These are phyloP conservation scores for Eupeodes latifasciatus DNA, from an alignment of 2,888 invertebrate species.

Conservation along the genomic window DNA sequence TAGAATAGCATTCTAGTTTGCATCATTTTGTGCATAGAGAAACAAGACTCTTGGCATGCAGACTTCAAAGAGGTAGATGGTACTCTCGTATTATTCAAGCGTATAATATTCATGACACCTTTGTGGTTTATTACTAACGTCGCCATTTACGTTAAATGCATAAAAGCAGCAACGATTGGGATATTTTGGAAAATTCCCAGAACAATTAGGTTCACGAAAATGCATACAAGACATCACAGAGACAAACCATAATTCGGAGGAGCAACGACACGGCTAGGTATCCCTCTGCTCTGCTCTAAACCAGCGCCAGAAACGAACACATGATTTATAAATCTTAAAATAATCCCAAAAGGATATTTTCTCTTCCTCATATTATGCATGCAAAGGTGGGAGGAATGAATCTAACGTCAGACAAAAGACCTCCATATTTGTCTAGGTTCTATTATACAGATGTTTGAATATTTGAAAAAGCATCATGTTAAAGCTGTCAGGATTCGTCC, in stretches of 20 bases:
- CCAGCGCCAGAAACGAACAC: background rate
- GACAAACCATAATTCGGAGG: background rate
- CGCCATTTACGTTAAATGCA: too few species aligned
- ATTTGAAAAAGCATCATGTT: constrained; percentile 18
- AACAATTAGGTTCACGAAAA: constrained; percentile 8
- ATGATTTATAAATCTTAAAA: constrained; percentile 15
- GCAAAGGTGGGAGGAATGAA: background rate
- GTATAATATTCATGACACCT: constrained; percentile 36
- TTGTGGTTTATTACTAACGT: background rate
- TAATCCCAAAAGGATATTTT: constrained; percentile 12
- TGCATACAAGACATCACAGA: background rate
- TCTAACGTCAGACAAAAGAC: background rate
- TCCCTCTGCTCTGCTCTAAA: too few species aligned
- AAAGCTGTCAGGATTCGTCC: constrained; percentile 29
- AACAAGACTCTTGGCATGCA: background rate
- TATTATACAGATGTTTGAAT: background rate
- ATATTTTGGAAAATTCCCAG: background rate
- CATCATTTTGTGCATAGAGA: background rate
- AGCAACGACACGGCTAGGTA: too few species aligned
- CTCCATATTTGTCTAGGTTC: constrained; percentile 31
- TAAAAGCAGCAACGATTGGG: too few species aligned
- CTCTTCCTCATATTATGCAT: background rate
- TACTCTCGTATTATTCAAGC: background rate
- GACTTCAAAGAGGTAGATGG: too few species aligned
- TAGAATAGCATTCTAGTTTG: background rate